Percentiles rank a stretch among this genome's conserved stretches.
These are phyloP conservation scores for Bujurquina vittata DNA, from an alignment of 2,113 vertebrate species.

Conservation along the genomic window DNA sequence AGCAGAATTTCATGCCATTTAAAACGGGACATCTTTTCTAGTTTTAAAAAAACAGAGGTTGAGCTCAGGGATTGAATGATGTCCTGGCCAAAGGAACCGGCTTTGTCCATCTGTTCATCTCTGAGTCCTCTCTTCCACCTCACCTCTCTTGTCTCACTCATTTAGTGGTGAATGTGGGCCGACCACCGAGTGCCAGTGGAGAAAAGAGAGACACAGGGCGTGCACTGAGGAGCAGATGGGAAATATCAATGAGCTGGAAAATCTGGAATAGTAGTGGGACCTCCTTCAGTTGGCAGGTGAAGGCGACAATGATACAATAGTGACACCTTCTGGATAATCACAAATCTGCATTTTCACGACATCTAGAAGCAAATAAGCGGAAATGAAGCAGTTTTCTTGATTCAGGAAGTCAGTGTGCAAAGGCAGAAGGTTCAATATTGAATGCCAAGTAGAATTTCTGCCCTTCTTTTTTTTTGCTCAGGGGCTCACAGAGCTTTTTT, in stretches of 20 bases:
- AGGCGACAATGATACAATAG: constrained; percentile 23
- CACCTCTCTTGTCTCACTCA: constrained; percentile 65
- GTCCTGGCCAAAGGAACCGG: constrained; percentile 30
- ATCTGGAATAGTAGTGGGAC: constrained; percentile 13
- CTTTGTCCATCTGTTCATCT: constrained; percentile 53
- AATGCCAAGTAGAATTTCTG: neutral
- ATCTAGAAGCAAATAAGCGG: neutral
- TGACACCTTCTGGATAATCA: constrained; percentile 40
- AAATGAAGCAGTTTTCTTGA: neutral
- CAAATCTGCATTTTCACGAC: neutral
- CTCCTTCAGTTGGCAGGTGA: neutral
- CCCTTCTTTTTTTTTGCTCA: neutral
- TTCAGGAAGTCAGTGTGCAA: neutral
- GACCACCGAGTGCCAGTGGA: constrained; percentile 16
- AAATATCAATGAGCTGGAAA: constrained; percentile 67
- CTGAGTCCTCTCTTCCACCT: constrained; percentile 55
- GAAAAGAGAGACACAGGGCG: constrained; percentile 23
- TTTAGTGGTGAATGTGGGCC: constrained; percentile 53
- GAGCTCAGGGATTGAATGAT: constrained; percentile 5
- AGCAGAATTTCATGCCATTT: neutral
- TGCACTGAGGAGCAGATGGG: constrained; percentile 53
- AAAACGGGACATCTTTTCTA: neutral
- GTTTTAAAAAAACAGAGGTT: neutral
- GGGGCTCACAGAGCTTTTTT: too few relatives aligned
- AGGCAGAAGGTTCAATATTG: neutral